Base-by-base conservation (phyloP, 2,797 vertebrate species). In the Heterohyrax brucei region DNA sequence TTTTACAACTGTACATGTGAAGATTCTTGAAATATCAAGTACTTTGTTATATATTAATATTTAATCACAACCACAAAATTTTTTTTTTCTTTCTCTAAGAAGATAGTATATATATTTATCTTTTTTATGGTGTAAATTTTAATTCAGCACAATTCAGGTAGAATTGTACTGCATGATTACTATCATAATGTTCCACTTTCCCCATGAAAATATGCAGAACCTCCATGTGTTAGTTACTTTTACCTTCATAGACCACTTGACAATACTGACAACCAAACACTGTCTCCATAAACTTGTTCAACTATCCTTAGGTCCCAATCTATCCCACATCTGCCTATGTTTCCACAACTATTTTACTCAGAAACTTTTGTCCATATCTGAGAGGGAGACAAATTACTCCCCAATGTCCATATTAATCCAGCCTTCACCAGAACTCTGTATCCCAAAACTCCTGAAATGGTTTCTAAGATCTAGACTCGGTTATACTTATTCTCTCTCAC, bases 91-190 rank as follows among this genome's bases (percentile, higher is more conserved):
- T 87, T 80, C 39, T 28, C 26, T 80, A 93, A 81, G 46, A 92
- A 91, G 18, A 53, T 9, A 1, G 7, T 79, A 85, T 33, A n/a
- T 0, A 33, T 16, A 79, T 56, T 80, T 91, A 48, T 59, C 50
- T 22, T 61, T 73, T 94, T 70, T 80, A 24, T 9, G 9, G 30
- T 62, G 83, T 75, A 96, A 95, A 90, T 72, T 21, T 94, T 18
- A 96, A 93, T 79, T 84, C 48, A 89, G 48, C 50, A 94, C 19
- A 94, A 82, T 93, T 88, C 9, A 53, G 14, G 44, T 16, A 80
- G 28, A 92, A 90, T 62, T 76, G 44, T 68, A 18, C 73, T 82
- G 72, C 75, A 82, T 90, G 64, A 94, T n/a, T 50, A 91, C 72
- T 72, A 76, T 30, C 50, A 81, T 0, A 79, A 30, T 72, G 5